These are phyloP conservation scores for Mustelus asterias DNA, from an alignment of 2,113 vertebrate species.

Conservation along the genomic window DNA sequence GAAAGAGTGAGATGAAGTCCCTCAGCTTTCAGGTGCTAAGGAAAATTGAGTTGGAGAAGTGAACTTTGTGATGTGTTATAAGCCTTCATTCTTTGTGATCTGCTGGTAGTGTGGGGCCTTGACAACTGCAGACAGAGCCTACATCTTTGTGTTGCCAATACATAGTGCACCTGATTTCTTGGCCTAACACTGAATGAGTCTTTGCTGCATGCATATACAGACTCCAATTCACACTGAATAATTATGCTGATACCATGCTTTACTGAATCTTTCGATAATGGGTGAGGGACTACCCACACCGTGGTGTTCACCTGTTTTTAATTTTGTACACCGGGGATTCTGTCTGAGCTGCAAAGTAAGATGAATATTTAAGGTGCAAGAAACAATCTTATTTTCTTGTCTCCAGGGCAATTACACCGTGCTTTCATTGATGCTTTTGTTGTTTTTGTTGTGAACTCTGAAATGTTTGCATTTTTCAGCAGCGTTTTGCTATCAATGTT, in stretches of 20 bases:
- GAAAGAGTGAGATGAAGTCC: not conserved
- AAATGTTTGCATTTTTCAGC: not conserved
- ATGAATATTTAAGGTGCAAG: not conserved
- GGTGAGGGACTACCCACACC: not conserved
- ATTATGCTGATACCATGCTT: not conserved
- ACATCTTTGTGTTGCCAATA: not conserved
- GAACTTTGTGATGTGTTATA: not conserved
- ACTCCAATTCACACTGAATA: not conserved
- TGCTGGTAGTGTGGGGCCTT: not conserved
- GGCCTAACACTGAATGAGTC: not conserved
- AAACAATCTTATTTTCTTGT: not conserved
- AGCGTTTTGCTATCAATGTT: not conserved
- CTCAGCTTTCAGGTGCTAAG: not conserved
- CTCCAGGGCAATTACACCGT: not conserved
- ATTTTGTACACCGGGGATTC: not conserved
- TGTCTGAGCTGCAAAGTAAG: not conserved
- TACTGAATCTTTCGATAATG: not conserved
- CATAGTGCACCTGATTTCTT: not conserved
- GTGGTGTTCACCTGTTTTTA: not conserved
- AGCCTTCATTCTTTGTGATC: not conserved
- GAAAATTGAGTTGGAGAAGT: not conserved
- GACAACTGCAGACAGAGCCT: not conserved
- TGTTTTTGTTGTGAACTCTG: not conserved
- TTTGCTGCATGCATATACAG: not conserved
- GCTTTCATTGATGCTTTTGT: not conserved